Evolutionary conservation across 2,113 vertebrate species (phyloP).

Genomic region (Psittacus erithacus): DNA sequence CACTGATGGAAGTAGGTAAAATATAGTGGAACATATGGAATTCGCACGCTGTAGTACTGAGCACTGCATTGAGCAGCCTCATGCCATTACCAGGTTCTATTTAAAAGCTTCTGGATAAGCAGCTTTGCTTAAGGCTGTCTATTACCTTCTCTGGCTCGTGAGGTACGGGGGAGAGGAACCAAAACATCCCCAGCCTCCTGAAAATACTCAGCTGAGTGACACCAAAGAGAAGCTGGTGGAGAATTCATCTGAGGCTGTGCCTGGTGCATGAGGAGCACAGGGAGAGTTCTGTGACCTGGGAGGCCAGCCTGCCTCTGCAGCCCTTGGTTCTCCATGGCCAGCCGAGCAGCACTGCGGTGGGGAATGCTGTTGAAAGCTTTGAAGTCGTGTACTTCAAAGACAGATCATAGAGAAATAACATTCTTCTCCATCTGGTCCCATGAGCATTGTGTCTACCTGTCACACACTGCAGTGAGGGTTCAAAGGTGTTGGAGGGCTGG

Average conservation of each 20-base stretch:
- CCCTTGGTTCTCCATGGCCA: neutral
- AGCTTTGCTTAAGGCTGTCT: neutral
- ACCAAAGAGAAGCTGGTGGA: neutral
- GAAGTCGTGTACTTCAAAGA: neutral
- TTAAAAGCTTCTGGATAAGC: neutral
- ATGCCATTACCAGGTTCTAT: neutral
- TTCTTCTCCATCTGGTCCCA: neutral
- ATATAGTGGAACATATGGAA: neutral
- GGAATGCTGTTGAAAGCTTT: neutral
- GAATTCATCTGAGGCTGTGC: neutral
- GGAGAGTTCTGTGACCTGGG: neutral
- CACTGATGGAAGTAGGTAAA: neutral
- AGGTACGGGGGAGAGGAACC: neutral
- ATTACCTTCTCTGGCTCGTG: neutral
- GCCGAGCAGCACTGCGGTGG: neutral
- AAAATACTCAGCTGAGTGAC: neutral
- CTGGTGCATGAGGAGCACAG: neutral
- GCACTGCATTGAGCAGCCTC: neutral
- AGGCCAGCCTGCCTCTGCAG: neutral
- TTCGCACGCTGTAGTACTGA: neutral
- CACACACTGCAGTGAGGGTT: neutral
- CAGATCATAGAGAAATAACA: neutral
- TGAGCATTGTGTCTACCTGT: neutral
- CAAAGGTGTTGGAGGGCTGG: fast-evolving
- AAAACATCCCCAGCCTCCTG: neutral